Evolutionary conservation across 2,113 vertebrate genomes (phyloP).

Genomic region (Pionites leucogaster): DNA sequence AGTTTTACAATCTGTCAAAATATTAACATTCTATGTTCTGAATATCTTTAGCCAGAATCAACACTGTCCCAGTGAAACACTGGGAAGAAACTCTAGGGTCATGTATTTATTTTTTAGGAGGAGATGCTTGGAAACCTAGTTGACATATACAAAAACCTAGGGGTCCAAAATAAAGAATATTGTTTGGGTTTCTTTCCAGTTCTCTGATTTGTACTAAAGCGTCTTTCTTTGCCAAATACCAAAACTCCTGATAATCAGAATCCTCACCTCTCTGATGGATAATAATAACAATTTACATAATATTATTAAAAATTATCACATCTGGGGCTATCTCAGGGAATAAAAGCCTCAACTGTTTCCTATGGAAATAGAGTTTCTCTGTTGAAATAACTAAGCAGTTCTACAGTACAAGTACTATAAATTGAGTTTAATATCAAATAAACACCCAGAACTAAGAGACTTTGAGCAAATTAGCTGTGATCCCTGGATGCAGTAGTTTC

Average conservation of each 20-base stretch:
- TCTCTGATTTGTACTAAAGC: background rate
- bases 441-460: background rate
- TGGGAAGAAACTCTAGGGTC: background rate
- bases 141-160: background rate
- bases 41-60: background rate
- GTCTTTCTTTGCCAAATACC: background rate
- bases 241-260: background rate
- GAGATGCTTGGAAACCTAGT: background rate
- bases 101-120: background rate
- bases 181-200: accelerated
- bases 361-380: background rate
- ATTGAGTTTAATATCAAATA: background rate
- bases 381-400: background rate
- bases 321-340: background rate
- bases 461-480: background rate
- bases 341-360: background rate
- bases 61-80: background rate
- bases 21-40: background rate
- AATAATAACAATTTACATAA: background rate
- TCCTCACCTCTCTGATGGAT: background rate
- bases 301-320: background rate
- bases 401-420: background rate
- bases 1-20: background rate
- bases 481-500: background rate
- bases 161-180: background rate